These are phyloP conservation scores for Dicrostonyx torquatus DNA, from an alignment of 2,797 vertebrate species.

Conservation along the genomic window DNA sequence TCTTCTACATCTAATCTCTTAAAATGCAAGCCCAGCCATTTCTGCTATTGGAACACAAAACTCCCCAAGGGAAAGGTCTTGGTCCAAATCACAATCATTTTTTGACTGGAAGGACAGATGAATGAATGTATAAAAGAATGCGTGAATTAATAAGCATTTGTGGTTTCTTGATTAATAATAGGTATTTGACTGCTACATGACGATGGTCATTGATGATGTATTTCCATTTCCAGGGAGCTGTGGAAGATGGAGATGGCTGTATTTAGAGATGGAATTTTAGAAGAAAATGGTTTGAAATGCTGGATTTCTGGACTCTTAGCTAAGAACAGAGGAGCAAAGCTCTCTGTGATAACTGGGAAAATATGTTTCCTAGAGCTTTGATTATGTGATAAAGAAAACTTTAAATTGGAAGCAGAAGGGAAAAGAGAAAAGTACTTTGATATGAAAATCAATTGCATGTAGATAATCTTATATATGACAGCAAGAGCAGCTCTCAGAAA, in stretches of 20 bases:
- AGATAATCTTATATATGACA: slow-evolving; percentile 38
- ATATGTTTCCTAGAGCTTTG: slow-evolving; percentile 61
- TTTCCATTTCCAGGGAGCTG: slow-evolving; percentile 14
- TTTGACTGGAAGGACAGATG: background rate
- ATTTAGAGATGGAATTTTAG: slow-evolving; percentile 50
- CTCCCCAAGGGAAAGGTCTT: background rate
- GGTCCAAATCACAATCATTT: slow-evolving; percentile 43
- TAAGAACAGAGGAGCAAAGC: slow-evolving; percentile 17
- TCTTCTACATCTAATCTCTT: background rate
- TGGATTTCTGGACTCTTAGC: slow-evolving; percentile 40
- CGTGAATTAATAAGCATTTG: background rate
- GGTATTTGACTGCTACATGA: background rate
- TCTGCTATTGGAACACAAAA: slow-evolving; percentile 10
- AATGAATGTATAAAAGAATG: background rate
- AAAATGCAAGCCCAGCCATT: background rate
- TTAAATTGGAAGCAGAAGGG: slow-evolving; percentile 64
- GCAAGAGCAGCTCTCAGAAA: background rate
- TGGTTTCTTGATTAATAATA: background rate
- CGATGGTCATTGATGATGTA: background rate
- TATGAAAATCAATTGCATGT: slow-evolving; percentile 45
- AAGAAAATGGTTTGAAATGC: slow-evolving; percentile 55
- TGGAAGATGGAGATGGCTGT: slow-evolving; percentile 22
- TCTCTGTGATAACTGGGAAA: slow-evolving; percentile 57
- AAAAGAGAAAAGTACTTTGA: slow-evolving; percentile 53
- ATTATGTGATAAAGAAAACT: slow-evolving; percentile 62